Evolutionary conservation across 2,113 vertebrate genomes (phyloP).

Genomic region (Prunella himalayana): DNA sequence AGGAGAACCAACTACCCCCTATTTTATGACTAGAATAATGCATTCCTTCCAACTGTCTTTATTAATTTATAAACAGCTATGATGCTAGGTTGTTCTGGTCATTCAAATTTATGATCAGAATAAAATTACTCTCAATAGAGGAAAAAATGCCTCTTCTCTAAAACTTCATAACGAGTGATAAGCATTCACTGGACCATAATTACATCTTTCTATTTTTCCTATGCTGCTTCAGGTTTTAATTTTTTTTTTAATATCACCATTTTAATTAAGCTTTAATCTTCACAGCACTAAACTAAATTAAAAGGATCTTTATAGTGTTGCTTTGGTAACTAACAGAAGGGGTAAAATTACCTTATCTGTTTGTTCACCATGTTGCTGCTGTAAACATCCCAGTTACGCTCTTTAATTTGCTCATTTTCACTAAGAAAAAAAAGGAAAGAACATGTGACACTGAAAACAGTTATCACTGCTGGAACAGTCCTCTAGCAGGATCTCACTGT

Average conservation of each 20-base stretch:
- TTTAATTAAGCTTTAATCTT: constrained; percentile 71
- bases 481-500: neutral
- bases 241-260: constrained; percentile 51
- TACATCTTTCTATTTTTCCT: constrained; percentile 34
- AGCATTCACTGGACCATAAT: constrained; percentile 16
- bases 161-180: neutral
- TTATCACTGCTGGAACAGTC: neutral
- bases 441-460: neutral
- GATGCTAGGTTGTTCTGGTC: neutral
- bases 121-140: constrained; percentile 49
- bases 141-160: neutral
- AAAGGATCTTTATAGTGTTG: constrained; percentile 34
- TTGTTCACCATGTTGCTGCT: neutral
- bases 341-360: constrained; percentile 33
- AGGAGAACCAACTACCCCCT: neutral
- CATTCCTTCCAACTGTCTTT: neutral
- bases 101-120: constrained; percentile 50
- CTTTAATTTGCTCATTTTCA: constrained; percentile 47
- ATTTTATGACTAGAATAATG: neutral
- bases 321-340: constrained; percentile 34
- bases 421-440: neutral
- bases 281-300: constrained; percentile 55
- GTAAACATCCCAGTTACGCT: constrained; percentile 16
- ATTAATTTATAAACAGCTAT: constrained; percentile 33
- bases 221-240: neutral